These are phyloP conservation scores for Corbicula japonica DNA, from an alignment of 2,888 invertebrate genomes.

Conservation along the genomic window DNA sequence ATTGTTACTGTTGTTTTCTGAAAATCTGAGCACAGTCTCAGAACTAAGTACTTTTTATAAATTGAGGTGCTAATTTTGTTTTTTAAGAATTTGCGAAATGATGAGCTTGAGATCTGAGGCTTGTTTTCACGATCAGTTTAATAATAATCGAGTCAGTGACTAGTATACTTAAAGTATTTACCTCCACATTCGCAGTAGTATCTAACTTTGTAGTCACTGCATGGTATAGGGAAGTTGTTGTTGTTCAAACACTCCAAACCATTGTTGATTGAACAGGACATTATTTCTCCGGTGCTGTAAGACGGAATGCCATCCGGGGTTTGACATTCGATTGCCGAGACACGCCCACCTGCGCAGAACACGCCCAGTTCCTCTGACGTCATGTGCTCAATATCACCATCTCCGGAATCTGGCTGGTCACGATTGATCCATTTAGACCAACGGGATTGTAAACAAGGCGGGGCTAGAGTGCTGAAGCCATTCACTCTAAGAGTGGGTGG, in stretches of 20 bases:
- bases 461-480: no score
- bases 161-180: no score
- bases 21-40: no score
- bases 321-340: slow-evolving; percentile 81
- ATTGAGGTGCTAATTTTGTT: no score
- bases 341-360: slow-evolving; percentile 78
- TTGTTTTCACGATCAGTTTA: no score
- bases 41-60: no score
- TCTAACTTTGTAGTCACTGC: slow-evolving; percentile 84
- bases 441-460: slow-evolving; percentile 43
- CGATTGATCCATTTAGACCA: slow-evolving; percentile 80
- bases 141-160: no score
- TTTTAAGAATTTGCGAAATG: no score
- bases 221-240: slow-evolving; percentile 73
- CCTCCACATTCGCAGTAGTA: slow-evolving; percentile 77
- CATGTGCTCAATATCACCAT: slow-evolving; percentile 76
- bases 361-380: slow-evolving; percentile 61
- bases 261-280: slow-evolving; percentile 86
- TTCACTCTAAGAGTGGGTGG: no score
- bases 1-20: no score
- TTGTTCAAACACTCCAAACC: slow-evolving; percentile 90
- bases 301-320: slow-evolving; percentile 73
- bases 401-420: slow-evolving; percentile 65
- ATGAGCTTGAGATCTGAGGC: no score
- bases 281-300: slow-evolving; percentile 85